These are phyloP conservation scores for Pterophyllum scalare DNA, from an alignment of 2,113 vertebrate genomes.

Conservation along the genomic window DNA sequence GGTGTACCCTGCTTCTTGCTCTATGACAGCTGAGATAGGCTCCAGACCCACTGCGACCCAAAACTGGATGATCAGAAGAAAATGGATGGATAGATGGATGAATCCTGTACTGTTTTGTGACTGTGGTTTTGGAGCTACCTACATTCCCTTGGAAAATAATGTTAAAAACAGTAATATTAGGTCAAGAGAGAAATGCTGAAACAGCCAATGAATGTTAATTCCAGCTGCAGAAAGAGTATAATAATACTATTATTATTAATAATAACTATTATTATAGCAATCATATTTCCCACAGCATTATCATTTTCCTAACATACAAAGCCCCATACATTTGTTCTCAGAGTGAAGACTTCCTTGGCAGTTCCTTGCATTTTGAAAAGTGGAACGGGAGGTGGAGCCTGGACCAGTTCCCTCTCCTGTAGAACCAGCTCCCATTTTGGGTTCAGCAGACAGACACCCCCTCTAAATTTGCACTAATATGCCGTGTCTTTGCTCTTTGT, in stretches of 20 bases:
- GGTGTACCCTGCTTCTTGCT: background rate
- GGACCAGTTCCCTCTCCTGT: background rate
- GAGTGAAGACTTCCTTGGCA: background rate
- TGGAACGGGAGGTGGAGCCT: background rate
- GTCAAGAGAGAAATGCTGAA: background rate
- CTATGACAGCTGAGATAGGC: background rate
- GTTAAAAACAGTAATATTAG: background rate
- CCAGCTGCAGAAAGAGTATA: background rate
- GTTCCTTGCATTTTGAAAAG: background rate
- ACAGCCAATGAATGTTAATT: background rate
- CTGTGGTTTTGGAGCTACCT: background rate
- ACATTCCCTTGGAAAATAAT: background rate
- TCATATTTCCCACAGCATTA: background rate
- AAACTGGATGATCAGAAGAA: background rate
- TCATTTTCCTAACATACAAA: background rate
- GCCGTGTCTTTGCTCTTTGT: background rate
- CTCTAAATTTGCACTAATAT: background rate
- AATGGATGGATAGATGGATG: background rate
- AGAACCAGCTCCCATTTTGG: background rate
- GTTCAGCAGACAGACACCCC: background rate
- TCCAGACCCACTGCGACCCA: background rate
- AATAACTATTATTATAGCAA: too few species aligned
- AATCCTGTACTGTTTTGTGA: background rate
- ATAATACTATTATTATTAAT: too few species aligned
- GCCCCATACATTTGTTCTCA: background rate